phyloP scores from a whole-genome alignment of 2,113 vertebrate species.

The Fukomys damarensis region DNA sequence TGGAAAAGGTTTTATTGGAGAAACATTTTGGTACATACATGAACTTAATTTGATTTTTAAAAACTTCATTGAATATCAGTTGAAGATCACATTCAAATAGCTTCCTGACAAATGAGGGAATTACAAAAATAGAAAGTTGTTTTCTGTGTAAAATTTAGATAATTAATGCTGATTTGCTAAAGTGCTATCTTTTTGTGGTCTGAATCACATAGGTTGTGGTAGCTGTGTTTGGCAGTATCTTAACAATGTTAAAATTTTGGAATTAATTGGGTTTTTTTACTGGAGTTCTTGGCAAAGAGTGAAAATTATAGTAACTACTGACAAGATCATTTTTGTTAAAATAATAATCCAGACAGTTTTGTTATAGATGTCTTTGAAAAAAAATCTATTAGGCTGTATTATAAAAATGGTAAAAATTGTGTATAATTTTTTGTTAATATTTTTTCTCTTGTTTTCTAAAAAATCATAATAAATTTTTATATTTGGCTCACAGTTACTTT shows the following conservation, averaged over 20 bases:
- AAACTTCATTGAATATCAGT: conserved; percentile 2
- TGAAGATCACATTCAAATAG: conserved; percentile 30
- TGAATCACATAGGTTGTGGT: background rate
- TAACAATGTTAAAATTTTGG: background rate
- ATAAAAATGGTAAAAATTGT: conserved; percentile 20
- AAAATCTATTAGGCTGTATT: background rate
- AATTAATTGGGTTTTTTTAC: conserved; percentile 14
- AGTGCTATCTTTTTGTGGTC: conserved; percentile 3
- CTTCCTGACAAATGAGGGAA: conserved; percentile 7
- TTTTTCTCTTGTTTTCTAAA: background rate
- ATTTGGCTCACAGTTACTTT: conserved; percentile 2
- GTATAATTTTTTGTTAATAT: background rate
- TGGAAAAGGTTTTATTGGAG: conserved; percentile 3
- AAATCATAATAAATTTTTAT: conserved; percentile 25
- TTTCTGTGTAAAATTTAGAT: background rate
- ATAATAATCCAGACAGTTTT: background rate
- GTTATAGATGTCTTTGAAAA: conserved; percentile 20
- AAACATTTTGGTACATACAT: conserved; percentile 20
- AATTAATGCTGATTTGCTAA: background rate
- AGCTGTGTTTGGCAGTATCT: background rate
- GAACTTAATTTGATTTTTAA: background rate
- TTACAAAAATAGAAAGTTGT: background rate
- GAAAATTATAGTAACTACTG: conserved; percentile 38
- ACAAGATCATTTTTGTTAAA: conserved; percentile 41
- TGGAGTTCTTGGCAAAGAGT: conserved; percentile 22